Base-by-base conservation (phyloP, 1,140 invertebrate genomes). In the Brachionus rubens region DNA sequence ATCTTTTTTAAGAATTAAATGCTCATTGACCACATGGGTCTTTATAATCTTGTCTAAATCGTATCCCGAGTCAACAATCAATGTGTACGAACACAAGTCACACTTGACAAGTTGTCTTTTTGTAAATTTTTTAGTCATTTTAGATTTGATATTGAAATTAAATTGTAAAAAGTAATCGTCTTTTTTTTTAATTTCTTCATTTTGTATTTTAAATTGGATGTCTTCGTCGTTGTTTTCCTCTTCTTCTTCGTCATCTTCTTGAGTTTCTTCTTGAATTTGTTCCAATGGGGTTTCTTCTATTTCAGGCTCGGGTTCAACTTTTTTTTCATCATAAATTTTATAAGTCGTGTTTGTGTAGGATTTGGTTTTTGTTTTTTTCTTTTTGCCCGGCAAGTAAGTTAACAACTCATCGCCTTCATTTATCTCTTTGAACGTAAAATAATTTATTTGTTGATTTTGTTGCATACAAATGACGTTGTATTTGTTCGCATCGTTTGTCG, bases 391-490 rank as follows among this genome's bases (percentile, higher is more conserved):
- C 46, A 72, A 36, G 12, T 50, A 72, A 6, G 68, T 72, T 3
- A 50, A 3, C 68, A 72, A 14, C 46, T 72, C 68, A 4, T 72
- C 68, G 43, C 68, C 68, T 36, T 72, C 24, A 21, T 33, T 72
- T 28, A 72, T 72, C 6, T 26, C 47, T 24, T 16, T 48, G 19
- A 28, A 72, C 2, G 68, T 72, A n/a, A 70, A 65, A 40, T 79
- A 79, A 56, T 76, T 76, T 16, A 79, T 78, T 46, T 79, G 77
- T 16, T 76, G 68, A 59, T 77, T 78, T 52, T 78, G 77, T 56
- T 79, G 79, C 65, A 78, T 77, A 36, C 77, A 79, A 10, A 79
- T 77, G 33, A 79, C 78, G 30, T 79, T 79, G 50, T 79, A 78
- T 40, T 79, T 77, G 24, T 76, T 76, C 36, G 67, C 65, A 43